A percentile compares a stretch with the other conserved stretches of the same genome.
Conservation (phyloP, 1,140 invertebrate genomes). For the Diplogasteroides magnus region DNA sequence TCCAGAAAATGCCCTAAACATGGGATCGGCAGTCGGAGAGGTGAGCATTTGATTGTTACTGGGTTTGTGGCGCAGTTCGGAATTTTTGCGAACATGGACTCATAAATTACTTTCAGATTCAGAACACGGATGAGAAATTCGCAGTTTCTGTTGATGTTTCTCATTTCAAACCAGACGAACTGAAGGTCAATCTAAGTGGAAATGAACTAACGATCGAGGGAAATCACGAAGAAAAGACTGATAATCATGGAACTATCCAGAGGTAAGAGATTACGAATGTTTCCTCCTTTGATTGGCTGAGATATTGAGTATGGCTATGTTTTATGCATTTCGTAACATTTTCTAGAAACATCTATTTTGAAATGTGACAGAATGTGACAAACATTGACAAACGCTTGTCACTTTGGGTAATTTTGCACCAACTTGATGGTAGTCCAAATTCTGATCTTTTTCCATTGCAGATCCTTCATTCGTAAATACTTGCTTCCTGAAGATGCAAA, state of each 20-base stretch:
- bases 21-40: background rate
- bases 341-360: background rate
- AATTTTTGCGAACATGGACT: too few species aligned
- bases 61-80: too few species aligned
- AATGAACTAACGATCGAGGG: constrained; percentile 41
- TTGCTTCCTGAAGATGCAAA: constrained; percentile 19
- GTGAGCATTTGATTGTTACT: too few species aligned
- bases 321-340: background rate
- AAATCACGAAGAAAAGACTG: constrained; percentile 37
- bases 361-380: too few species aligned
- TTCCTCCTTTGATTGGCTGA: background rate
- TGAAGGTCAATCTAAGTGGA: constrained; percentile 44
- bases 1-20: background rate
- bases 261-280: constrained; percentile 10
- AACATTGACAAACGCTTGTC: too few species aligned
- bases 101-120: constrained; percentile 34
- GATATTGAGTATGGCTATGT: background rate
- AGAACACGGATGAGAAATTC: constrained; percentile 34
- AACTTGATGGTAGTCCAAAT: background rate
- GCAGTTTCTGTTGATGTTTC: constrained; percentile 37
- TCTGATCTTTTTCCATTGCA: background rate
- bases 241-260: constrained; percentile 22
- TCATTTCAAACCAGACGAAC: constrained; percentile 41
- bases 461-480: constrained; percentile 21
- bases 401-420: too few species aligned